Evolutionary conservation across 2,797 vertebrate genomes (phyloP).

Genomic region (Allobates femoralis): DNA sequence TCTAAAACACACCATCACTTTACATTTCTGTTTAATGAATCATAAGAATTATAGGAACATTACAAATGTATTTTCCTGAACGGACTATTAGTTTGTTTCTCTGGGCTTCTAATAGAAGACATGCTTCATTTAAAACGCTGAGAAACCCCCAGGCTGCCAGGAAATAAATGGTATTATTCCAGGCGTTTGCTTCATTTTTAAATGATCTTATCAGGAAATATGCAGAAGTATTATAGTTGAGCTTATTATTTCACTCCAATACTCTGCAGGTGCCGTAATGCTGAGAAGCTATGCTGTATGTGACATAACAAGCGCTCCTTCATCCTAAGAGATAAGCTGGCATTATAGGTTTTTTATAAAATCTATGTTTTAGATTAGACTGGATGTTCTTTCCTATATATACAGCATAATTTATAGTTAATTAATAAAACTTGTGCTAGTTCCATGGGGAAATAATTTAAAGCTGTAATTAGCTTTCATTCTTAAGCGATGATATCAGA

Average conservation of each 20-base stretch:
- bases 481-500: conserved; percentile 6
- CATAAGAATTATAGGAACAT: conserved; percentile 99
- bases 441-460: background rate
- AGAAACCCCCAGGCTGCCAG: conserved; percentile 87
- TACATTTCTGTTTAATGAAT: conserved; percentile 99
- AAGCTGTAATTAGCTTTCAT: conserved; percentile 25
- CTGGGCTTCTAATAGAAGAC: conserved; percentile 98
- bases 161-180: conserved; percentile 95
- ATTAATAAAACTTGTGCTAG: background rate
- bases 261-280: conserved; percentile 70
- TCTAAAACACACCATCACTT: conserved; percentile 93
- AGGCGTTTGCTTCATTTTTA: conserved; percentile 87
- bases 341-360: conserved; percentile 24
- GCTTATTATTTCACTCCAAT: conserved; percentile 81
- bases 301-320: conserved; percentile 20
- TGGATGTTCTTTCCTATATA: conserved; percentile 13
- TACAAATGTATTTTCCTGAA: conserved; percentile 97
- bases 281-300: conserved; percentile 35
- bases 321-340: conserved; percentile 43
- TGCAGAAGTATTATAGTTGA: conserved; percentile 76
- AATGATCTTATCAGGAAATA: conserved; percentile 82
- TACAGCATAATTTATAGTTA: conserved; percentile 19
- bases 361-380: conserved; percentile 20
- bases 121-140: conserved; percentile 91
- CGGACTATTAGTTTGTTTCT: conserved; percentile 99